Evolutionary conservation across 1,140 invertebrate species (phyloP).

Genomic region (Anoplophora glabripennis): DNA sequence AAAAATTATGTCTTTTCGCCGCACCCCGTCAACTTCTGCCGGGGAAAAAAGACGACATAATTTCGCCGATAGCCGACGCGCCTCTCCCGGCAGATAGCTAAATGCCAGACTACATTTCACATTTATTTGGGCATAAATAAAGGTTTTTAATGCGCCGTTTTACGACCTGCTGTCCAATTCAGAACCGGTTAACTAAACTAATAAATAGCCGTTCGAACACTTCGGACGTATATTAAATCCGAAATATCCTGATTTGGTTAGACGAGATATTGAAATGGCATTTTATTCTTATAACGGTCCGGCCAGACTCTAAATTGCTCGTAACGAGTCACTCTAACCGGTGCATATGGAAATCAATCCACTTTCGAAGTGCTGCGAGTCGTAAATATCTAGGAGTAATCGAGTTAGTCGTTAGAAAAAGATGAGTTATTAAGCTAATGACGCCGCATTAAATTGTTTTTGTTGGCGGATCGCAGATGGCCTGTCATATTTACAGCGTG

Average conservation of each 20-base stretch:
- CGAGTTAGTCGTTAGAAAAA: no score
- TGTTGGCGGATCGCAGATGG: no score
- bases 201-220: slow-evolving; percentile 40
- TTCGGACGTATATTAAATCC: slow-evolving; percentile 35
- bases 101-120: slow-evolving; percentile 34
- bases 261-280: slow-evolving; percentile 39
- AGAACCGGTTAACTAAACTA: slow-evolving; percentile 42
- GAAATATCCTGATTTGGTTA: slow-evolving; percentile 43
- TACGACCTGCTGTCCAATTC: slow-evolving; percentile 37
- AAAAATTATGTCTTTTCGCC: no score
- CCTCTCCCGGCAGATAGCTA: not conserved
- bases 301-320: slow-evolving; percentile 17
- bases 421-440: no score
- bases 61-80: no score
- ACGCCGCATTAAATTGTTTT: no score
- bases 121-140: slow-evolving; percentile 42
- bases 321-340: slow-evolving; percentile 28
- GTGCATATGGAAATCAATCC: slow-evolving; percentile 2
- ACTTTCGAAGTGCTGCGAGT: not conserved
- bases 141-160: slow-evolving; percentile 43
- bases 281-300: slow-evolving; percentile 31
- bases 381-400: no score
- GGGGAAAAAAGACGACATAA: no score
- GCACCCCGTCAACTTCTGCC: no score
- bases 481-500: no score